phyloP scores from a whole-genome alignment of 2,113 vertebrate species.

The Plestiodon gilberti region DNA sequence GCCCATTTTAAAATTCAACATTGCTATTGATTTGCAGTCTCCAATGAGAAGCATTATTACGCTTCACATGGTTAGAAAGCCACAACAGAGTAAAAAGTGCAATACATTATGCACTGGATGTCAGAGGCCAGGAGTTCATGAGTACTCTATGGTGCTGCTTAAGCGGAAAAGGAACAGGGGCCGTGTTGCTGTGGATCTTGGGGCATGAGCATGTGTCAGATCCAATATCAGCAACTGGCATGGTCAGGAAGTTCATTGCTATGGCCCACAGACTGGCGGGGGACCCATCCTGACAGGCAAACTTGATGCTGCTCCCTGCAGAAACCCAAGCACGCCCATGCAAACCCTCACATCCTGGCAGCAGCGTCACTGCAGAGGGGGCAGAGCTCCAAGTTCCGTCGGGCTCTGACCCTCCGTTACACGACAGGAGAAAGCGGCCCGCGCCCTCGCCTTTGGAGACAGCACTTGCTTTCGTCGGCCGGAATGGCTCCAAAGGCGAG shows the following conservation, averaged over 20 bases:
- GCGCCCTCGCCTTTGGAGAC: too few species aligned
- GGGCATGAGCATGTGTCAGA: neutral
- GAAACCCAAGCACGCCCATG: neutral
- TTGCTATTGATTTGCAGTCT: slow-evolving; percentile 7
- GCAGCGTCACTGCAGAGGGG: too few species aligned
- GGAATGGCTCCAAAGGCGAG: too few species aligned
- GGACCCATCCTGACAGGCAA: neutral
- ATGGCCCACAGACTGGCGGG: neutral
- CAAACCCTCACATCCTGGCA: neutral
- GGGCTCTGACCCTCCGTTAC: too few species aligned
- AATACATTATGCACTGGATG: neutral
- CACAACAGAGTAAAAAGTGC: neutral
- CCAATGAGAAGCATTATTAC: neutral
- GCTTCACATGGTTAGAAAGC: slow-evolving; percentile 9
- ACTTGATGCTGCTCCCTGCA: too few species aligned
- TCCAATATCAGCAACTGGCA: neutral
- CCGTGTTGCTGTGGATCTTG: slow-evolving; percentile 4
- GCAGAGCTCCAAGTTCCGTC: too few species aligned
- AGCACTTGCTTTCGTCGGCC: too few species aligned
- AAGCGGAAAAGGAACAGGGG: slow-evolving; percentile 12
- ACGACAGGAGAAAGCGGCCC: too few species aligned
- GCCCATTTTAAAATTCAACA: neutral
- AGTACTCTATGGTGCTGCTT: neutral
- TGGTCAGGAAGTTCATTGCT: neutral
- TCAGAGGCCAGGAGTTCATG: slow-evolving; percentile 19